Evolutionary conservation across 2,888 invertebrate genomes (phyloP), one percentile per base, ranked within the genome.

Genomic region (Molorchus minor): DNA sequence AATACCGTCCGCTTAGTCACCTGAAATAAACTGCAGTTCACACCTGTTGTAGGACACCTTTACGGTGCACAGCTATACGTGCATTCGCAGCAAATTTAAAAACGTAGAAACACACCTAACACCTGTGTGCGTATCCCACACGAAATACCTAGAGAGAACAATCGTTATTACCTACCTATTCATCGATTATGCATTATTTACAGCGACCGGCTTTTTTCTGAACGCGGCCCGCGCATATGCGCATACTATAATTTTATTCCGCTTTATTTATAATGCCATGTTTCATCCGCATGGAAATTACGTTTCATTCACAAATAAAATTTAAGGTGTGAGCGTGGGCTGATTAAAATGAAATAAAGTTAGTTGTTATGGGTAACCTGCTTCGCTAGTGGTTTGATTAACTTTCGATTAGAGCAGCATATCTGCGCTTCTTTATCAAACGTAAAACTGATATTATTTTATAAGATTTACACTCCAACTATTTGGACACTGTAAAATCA

Each of bases 201-300:
- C 36, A 35, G 33, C 46, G 13, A 33, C 47, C 36, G 35, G 35
- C 47, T 47, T 46, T 35, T 36, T 36, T 36, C 47, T n/a, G n/a
- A n/a, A n/a, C 33, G 20, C 20, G 33, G 47, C 35, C 35, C 47
- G 36, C 36, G 21, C 47, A 47, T 45, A n/a, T 25, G 12, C 13
- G 8, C 36, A 17, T 47, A 47, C 47, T 47, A 47, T 47, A 47
- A 47, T 47, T 45, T 47, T 47, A 47, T 47, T 47, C 47, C 12
- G 47, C 35, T 47, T 20, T 47, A 35, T 47, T 47, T 47, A 47
- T 47, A 36, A 47, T 35, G 20, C 47, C 13, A 36, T 47, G 35
- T 47, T 20, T 43, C 36, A 36, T 13, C n/a, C 36, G 47, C 35
- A 47, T 47, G 47, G 7, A 47, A 47, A 35, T 35, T 47, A 47